Evolutionary conservation across 1,140 invertebrate species (phyloP).

Genomic region (Euborellia annulipes): DNA sequence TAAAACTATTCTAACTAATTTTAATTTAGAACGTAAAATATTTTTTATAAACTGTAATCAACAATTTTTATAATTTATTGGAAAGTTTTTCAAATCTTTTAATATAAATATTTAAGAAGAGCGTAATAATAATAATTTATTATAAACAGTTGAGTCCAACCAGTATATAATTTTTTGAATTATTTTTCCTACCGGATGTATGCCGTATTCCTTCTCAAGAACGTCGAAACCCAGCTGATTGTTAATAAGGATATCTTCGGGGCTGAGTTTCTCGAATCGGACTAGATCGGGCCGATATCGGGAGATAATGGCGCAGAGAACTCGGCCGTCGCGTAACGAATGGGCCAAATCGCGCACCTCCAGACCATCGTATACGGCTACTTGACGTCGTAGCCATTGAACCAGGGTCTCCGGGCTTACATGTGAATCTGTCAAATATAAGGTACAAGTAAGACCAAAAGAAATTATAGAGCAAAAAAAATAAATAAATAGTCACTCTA

Average conservation of each 20-base stretch:
- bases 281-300: conserved; percentile 79
- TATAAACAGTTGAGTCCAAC: no score
- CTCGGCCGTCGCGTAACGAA: conserved; percentile 60
- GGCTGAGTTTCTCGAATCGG: conserved; percentile 48
- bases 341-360: conserved; percentile 47
- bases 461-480: no score
- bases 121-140: conserved; percentile 1
- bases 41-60: no score
- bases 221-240: conserved; percentile 71
- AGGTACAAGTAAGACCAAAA: not conserved
- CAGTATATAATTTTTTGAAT: no score
- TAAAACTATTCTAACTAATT: no score
- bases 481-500: no score
- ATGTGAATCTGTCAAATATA: conserved; percentile 33
- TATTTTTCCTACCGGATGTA: conserved; percentile 42
- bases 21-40: no score
- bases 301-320: conserved; percentile 67
- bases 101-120: conserved; percentile 1
- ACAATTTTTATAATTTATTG: no score
- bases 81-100: not conserved
- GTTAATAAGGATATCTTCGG: conserved; percentile 43
- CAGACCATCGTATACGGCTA: conserved; percentile 46
- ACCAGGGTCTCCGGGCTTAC: conserved; percentile 57
- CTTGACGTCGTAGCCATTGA: conserved; percentile 59
- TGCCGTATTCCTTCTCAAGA: conserved; percentile 55